A percentile compares a stretch with the other conserved stretches of the same genome.
These are phyloP conservation scores for Orthonevra nobilis DNA, from an alignment of 2,888 invertebrate species.

Conservation along the genomic window DNA sequence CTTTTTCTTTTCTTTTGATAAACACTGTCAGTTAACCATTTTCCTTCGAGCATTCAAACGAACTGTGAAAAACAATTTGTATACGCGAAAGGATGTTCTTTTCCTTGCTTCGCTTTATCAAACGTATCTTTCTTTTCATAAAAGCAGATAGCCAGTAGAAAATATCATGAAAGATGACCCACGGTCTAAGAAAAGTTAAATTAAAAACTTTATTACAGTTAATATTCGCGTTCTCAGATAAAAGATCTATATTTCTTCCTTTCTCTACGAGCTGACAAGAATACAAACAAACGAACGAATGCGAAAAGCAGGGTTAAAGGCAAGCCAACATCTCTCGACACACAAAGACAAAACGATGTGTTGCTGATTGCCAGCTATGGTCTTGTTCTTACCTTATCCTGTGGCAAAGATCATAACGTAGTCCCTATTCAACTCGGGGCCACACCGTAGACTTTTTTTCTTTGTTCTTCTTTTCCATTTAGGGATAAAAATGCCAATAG, in stretches of 20 bases:
- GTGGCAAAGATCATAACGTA: constrained; percentile 6
- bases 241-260: background rate
- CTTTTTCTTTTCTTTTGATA: no score
- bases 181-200: constrained; percentile 3
- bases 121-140: no score
- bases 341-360: constrained; percentile 18
- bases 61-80: constrained; percentile 8
- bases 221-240: background rate
- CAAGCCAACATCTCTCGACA: constrained; percentile 3
- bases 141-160: no score
- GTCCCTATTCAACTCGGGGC: constrained; percentile 1
- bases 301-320: background rate
- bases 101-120: background rate
- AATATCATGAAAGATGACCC: background rate
- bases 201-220: constrained; percentile 16
- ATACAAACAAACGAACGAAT: no score
- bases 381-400: constrained; percentile 14
- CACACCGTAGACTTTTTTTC: no score
- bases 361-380: background rate
- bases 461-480: constrained; percentile 4
- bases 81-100: constrained; percentile 13
- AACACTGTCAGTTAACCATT: no score
- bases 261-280: no score
- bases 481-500: constrained; percentile 27
- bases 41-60: no score